Conservation (phyloP, 1,140 invertebrate genomes). For the Gerris buenoi region DNA sequence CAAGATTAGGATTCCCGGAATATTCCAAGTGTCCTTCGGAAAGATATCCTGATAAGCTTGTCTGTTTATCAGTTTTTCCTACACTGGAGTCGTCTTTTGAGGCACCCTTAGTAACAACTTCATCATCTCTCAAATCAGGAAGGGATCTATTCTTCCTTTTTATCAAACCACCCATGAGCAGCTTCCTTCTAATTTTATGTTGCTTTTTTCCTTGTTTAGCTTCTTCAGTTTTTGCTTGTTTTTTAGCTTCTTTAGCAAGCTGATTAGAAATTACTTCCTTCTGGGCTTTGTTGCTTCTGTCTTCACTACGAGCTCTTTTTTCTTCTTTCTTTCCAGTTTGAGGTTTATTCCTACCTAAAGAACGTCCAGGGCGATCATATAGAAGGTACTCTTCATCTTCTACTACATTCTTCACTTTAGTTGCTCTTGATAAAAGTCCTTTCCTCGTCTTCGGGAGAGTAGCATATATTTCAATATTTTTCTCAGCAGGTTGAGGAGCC, state of each 20-base stretch:
- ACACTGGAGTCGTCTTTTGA: slow-evolving; percentile 50
- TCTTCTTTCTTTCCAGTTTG: slow-evolving; percentile 55
- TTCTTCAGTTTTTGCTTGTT: slow-evolving; percentile 46
- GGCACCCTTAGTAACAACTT: slow-evolving; percentile 27
- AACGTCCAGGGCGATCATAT: slow-evolving; percentile 44
- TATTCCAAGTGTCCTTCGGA: slow-evolving; percentile 75
- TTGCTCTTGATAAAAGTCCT: slow-evolving; percentile 28
- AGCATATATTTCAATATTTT: slow-evolving; percentile 78
- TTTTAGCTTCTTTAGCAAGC: slow-evolving; percentile 27
- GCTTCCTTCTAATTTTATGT: slow-evolving; percentile 72
- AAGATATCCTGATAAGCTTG: slow-evolving; percentile 58
- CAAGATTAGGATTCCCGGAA: slow-evolving; percentile 60
- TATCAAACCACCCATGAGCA: slow-evolving; percentile 77
- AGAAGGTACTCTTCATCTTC: slow-evolving; percentile 54
- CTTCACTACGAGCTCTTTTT: slow-evolving; percentile 66
- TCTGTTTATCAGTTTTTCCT: slow-evolving; percentile 42
- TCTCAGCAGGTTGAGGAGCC: slow-evolving; percentile 28
- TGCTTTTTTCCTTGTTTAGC: slow-evolving; percentile 70
- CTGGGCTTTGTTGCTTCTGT: slow-evolving; percentile 46
- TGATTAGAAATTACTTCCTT: slow-evolving; percentile 23
- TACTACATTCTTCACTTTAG: slow-evolving; percentile 36
- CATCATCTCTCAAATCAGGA: slow-evolving; percentile 65
- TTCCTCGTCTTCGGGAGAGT: slow-evolving; percentile 74
- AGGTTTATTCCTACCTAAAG: slow-evolving; percentile 43
- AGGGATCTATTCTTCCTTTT: slow-evolving; percentile 76